Base-by-base conservation (phyloP, 2,888 invertebrate genomes). In the Synanthedon tipuliformis region DNA sequence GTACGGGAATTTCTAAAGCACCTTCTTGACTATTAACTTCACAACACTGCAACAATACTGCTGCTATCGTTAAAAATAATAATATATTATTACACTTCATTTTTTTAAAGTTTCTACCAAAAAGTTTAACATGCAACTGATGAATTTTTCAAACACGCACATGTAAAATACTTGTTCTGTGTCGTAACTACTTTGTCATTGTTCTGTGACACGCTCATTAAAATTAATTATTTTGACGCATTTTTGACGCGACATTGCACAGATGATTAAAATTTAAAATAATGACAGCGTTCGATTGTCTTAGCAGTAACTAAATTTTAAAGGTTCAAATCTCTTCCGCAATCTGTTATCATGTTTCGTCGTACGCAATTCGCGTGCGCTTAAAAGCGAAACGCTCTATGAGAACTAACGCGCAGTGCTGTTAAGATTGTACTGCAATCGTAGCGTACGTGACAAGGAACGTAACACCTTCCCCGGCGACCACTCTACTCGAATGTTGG, bases 1-100 rank as follows among this genome's bases (percentile, higher is more conserved):
- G 92, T 3, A 93, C 92, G n/a, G 93, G 93, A 50, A 94, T 69
- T 62, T 93, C 92, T 65, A 93, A 92, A 3, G 88, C 66, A 7
- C 91, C 89, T 61, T 89, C 88, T 52, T 68, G 58, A 52, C 52
- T 54, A 3, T 51, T 54, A 15, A 58, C 58, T 49, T 60, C 53
- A 51, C 48, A 45, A 50, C 51, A 57, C 52, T 54, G 53, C 4
- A 59, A 18, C 18, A 56, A 54, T 50, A 65, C 57, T 11, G 57
- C 40, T 41, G 58, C 51, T 11, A 60, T n/a, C 59, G 45, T 48
- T 55, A 40, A 15, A 41, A 50, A 48, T n/a, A 48, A 54, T 34
- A 34, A 34, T 10, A 60, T 48, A 34, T 54, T 53, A 57, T 55
- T 56, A 51, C 51, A 34, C 59, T 57, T 56, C 60, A 60, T 60